These are phyloP conservation scores for Tapera naevia DNA, from an alignment of 2,797 vertebrate species.

Conservation along the genomic window DNA sequence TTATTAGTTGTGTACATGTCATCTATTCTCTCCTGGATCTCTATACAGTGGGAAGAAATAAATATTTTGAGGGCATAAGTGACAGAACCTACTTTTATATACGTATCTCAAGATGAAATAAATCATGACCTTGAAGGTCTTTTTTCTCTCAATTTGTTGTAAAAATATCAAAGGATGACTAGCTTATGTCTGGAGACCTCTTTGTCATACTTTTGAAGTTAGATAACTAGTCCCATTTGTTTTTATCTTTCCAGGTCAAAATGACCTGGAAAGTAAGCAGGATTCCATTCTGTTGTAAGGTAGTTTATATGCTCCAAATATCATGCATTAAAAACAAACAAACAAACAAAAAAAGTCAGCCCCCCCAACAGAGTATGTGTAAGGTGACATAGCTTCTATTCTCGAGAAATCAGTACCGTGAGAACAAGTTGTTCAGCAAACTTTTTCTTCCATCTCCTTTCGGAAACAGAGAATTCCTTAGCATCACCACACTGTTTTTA, in stretches of 20 bases:
- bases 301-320: neutral
- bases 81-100: neutral
- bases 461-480: neutral
- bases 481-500: neutral
- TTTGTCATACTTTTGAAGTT: neutral
- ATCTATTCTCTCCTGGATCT: neutral
- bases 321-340: neutral
- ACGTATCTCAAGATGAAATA: neutral
- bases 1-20: neutral
- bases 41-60: neutral
- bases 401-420: neutral
- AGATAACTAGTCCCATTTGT: neutral
- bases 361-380: neutral
- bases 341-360: neutral
- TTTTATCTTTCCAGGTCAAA: neutral
- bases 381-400: neutral
- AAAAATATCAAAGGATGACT: neutral
- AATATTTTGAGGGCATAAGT: neutral
- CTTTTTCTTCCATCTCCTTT: neutral
- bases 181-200: neutral
- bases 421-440: neutral
- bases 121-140: neutral
- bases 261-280: neutral
- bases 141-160: neutral
- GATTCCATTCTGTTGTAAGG: neutral